phyloP scores from a whole-genome alignment of 2,888 invertebrate species.

The Chesias legatella region DNA sequence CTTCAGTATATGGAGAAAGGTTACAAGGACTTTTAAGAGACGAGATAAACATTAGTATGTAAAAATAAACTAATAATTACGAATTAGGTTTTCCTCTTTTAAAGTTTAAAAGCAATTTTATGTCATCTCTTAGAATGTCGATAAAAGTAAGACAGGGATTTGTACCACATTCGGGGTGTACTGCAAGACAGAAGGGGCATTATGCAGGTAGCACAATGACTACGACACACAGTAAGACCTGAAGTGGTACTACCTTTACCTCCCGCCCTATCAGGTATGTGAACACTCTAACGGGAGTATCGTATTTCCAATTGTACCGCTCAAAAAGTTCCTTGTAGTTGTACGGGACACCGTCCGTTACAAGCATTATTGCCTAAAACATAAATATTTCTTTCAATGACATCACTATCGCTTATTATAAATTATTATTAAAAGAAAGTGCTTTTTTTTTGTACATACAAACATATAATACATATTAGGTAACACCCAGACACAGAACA shows the following conservation, averaged over 20 bases:
- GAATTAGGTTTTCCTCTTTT: too few species aligned
- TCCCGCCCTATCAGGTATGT: slow-evolving; percentile 98
- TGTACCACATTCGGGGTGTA: slow-evolving; percentile 78
- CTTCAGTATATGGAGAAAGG: slow-evolving; percentile 6
- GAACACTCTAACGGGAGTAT: slow-evolving; percentile 95
- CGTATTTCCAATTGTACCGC: slow-evolving; percentile 90
- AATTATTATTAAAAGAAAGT: too few species aligned
- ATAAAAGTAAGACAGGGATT: slow-evolving; percentile 42
- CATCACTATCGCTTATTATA: too few species aligned
- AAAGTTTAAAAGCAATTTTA: slow-evolving; percentile 5
- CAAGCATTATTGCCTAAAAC: slow-evolving; percentile 95
- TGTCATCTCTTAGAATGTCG: slow-evolving; percentile 20
- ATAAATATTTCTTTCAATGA: not conserved
- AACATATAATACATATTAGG: too few species aligned
- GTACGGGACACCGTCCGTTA: slow-evolving; percentile 99
- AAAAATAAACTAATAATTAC: too few species aligned
- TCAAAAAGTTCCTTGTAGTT: slow-evolving; percentile 96
- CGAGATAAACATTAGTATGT: slow-evolving; percentile 6
- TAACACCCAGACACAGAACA: too few species aligned
- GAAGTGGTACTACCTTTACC: slow-evolving; percentile 82
- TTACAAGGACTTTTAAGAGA: slow-evolving; percentile 13
- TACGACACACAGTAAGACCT: slow-evolving; percentile 79
- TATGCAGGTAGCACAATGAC: slow-evolving; percentile 79
- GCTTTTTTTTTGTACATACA: too few species aligned
- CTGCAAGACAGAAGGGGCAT: slow-evolving; percentile 69